These are phyloP conservation scores for Brachyopa scutellaris DNA, from an alignment of 2,888 invertebrate genomes.

Conservation along the genomic window DNA sequence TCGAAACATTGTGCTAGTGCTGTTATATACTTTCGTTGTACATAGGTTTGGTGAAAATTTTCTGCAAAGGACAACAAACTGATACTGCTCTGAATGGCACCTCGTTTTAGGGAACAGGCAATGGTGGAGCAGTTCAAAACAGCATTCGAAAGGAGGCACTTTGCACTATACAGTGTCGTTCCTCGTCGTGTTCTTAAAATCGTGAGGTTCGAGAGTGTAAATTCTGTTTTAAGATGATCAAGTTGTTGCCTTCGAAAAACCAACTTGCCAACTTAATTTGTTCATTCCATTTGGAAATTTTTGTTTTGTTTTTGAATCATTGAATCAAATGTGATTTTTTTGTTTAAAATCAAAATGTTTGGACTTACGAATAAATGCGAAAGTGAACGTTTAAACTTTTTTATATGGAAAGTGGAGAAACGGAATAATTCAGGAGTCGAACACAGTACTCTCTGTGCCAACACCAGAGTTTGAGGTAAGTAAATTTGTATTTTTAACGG, in stretches of 20 bases:
- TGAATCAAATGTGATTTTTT: not conserved
- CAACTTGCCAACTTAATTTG: too few species aligned
- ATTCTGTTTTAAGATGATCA: slow-evolving; percentile 78
- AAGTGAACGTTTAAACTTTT: slow-evolving; percentile 12
- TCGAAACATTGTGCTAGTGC: slow-evolving; percentile 33
- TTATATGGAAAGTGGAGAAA: not conserved
- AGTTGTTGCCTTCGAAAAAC: too few species aligned
- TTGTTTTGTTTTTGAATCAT: too few species aligned
- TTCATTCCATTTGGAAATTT: too few species aligned
- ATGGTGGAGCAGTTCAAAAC: slow-evolving; percentile 60
- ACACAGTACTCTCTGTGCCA: too few species aligned
- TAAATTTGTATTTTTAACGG: not conserved
- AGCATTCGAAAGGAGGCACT: slow-evolving; percentile 51
- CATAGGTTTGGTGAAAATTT: slow-evolving; percentile 60
- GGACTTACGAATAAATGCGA: slow-evolving; percentile 7
- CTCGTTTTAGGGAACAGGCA: slow-evolving; percentile 41
- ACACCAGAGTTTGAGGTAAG: not conserved
- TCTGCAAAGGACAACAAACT: slow-evolving; percentile 73
- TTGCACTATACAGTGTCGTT: slow-evolving; percentile 59
- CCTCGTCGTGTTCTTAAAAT: slow-evolving; percentile 55
- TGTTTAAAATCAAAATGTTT: not conserved
- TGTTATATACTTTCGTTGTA: slow-evolving; percentile 43
- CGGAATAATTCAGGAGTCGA: not conserved
- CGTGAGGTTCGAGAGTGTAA: slow-evolving; percentile 79
- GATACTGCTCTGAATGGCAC: slow-evolving; percentile 51